Conservation (phyloP, 2,888 invertebrate genomes). For the Dromius quadrimaculatus region DNA sequence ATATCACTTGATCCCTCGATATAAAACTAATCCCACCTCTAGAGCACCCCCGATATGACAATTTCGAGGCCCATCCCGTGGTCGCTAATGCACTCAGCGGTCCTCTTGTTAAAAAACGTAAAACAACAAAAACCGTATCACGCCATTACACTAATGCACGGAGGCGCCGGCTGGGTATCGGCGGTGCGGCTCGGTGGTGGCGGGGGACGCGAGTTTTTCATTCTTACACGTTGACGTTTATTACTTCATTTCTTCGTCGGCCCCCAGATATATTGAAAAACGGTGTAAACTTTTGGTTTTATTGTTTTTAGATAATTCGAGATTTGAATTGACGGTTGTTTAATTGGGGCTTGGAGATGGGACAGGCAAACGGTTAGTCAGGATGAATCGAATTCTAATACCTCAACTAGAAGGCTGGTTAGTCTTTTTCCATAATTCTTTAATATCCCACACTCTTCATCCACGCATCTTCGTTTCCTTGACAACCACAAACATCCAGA, state of each 20-base stretch:
- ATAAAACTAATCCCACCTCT: too few relatives aligned
- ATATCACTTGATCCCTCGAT: too few relatives aligned
- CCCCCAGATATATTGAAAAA: conserved; percentile 31
- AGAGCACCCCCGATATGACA: conserved; percentile 14
- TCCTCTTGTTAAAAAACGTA: conserved; percentile 31
- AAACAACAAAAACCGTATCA: conserved; percentile 50
- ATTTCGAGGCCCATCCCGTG: background rate
- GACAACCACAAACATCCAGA: conserved; percentile 4
- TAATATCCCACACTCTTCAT: background rate
- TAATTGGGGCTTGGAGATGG: conserved; percentile 13
- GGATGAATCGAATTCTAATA: too few relatives aligned
- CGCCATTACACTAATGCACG: conserved; percentile 50
- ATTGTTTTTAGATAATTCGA: conserved; percentile 31
- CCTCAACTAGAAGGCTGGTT: too few relatives aligned
- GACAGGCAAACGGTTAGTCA: too few relatives aligned
- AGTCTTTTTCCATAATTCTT: background rate
- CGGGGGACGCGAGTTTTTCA: conserved; percentile 34
- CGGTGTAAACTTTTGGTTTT: conserved; percentile 23
- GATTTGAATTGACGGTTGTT: conserved; percentile 22
- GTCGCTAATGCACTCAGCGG: conserved; percentile 30
- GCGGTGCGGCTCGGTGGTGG: conserved; percentile 11
- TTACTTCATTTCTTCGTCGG: conserved; percentile 38
- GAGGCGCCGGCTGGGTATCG: conserved; percentile 35
- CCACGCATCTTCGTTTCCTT: background rate
- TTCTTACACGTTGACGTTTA: conserved; percentile 43